A percentile compares a stretch with the other conserved stretches of the same genome.
Conservation (phyloP, 2,888 invertebrate genomes). For the Caenorhabditis plicata region DNA sequence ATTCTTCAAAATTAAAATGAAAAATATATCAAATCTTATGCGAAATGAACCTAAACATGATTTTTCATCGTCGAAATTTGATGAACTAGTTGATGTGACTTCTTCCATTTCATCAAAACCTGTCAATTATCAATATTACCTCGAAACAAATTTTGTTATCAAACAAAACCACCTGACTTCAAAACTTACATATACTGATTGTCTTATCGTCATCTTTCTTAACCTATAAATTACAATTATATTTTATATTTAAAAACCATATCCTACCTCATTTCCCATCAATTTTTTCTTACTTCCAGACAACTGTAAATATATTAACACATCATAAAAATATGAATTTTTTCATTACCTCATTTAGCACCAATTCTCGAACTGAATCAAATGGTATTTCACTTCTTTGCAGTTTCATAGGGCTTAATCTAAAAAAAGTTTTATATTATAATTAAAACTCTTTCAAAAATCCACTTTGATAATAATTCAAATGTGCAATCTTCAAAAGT, state of each 20-base stretch:
- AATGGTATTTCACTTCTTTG: constrained; percentile 22
- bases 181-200: too few relatives aligned
- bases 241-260: too few relatives aligned
- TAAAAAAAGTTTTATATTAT: too few relatives aligned
- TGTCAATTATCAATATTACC: too few relatives aligned
- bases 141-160: too few relatives aligned
- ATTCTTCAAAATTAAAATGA: background rate
- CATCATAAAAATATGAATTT: background rate
- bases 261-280: too few relatives aligned
- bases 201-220: too few relatives aligned
- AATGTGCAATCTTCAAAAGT: constrained; percentile 26
- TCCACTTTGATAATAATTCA: constrained; percentile 21
- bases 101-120: constrained; percentile 1
- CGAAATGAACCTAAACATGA: background rate
- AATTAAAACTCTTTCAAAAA: too few relatives aligned
- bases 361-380: constrained; percentile 26
- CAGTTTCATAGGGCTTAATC: constrained; percentile 23
- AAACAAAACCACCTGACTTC: too few relatives aligned
- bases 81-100: constrained; percentile 2
- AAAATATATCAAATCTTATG: background rate
- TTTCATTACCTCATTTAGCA: constrained; percentile 20
- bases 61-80: background rate
- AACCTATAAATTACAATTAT: too few relatives aligned
- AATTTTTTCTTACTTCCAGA: too few relatives aligned
- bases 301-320: too few relatives aligned